phyloP scores from a whole-genome alignment of 2,113 vertebrate genomes.

The Peromyscus leucopus region DNA sequence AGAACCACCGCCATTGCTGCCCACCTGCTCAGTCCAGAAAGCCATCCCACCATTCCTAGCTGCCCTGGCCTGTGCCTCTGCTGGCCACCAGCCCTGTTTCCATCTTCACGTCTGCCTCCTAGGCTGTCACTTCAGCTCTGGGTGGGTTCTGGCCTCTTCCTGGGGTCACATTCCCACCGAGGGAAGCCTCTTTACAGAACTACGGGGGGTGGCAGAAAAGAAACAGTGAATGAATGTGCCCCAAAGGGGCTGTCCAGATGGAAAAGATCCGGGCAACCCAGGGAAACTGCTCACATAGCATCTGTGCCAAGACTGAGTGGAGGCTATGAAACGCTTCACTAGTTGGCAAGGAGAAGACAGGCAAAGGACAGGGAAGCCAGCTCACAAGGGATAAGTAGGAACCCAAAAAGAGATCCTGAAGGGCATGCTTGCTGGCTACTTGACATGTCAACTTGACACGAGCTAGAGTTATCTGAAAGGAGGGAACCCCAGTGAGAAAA shows the following conservation, averaged over 20 bases:
- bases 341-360: neutral
- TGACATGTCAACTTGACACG: neutral
- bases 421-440: neutral
- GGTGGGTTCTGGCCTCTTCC: fast-evolving
- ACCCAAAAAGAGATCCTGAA: neutral
- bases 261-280: neutral
- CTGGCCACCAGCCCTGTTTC: fast-evolving
- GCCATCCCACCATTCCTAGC: neutral
- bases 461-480: neutral
- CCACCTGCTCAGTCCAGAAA: neutral
- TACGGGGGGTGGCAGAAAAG: neutral
- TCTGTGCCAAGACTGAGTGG: neutral
- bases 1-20: no score
- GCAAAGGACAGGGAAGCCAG: neutral
- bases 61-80: fast-evolving
- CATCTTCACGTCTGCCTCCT: neutral
- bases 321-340: fast-evolving
- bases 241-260: neutral
- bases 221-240: neutral
- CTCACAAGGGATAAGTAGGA: neutral
- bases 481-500: neutral
- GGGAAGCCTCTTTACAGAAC: neutral
- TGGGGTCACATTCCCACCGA: neutral
- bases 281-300: neutral
- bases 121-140: neutral